Conservation (phyloP, 2,113 vertebrate genomes). For the Phrynocephalus versicolor region DNA sequence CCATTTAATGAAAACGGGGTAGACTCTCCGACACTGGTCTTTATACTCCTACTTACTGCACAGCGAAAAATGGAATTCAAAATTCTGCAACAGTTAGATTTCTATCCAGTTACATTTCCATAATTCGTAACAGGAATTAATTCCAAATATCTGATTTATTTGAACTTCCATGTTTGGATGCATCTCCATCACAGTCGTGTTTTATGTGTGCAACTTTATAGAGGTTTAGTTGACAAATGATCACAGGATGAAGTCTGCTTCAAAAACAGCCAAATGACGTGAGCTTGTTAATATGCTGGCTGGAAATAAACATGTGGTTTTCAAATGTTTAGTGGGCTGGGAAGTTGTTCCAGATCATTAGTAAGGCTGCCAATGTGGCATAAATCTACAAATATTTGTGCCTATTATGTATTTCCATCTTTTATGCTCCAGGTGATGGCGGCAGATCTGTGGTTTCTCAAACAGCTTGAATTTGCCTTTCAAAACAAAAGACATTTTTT, state of each 20-base stretch:
- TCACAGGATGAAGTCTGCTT: not conserved
- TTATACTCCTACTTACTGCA: too few species aligned
- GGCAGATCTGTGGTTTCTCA: not conserved
- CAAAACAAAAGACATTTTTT: too few species aligned
- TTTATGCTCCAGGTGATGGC: not conserved
- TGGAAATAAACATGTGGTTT: not conserved
- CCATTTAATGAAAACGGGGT: too few species aligned
- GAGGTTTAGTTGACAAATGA: not conserved
- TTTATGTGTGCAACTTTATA: not conserved
- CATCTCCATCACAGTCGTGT: not conserved
- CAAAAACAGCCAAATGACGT: not conserved
- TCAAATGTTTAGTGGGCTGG: not conserved
- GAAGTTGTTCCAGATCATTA: conserved; percentile 16
- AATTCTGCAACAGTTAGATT: not conserved
- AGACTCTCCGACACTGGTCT: too few species aligned
- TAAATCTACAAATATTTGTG: not conserved
- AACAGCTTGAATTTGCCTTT: not conserved
- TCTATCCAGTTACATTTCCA: not conserved
- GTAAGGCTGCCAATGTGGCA: not conserved
- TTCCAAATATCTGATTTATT: not conserved
- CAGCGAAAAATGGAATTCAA: too few species aligned
- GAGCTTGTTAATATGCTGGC: fast-evolving
- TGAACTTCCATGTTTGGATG: not conserved
- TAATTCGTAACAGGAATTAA: not conserved
- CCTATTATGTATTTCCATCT: not conserved